These are phyloP conservation scores for Apamea anceps DNA, from an alignment of 2,888 invertebrate genomes.

Conservation along the genomic window DNA sequence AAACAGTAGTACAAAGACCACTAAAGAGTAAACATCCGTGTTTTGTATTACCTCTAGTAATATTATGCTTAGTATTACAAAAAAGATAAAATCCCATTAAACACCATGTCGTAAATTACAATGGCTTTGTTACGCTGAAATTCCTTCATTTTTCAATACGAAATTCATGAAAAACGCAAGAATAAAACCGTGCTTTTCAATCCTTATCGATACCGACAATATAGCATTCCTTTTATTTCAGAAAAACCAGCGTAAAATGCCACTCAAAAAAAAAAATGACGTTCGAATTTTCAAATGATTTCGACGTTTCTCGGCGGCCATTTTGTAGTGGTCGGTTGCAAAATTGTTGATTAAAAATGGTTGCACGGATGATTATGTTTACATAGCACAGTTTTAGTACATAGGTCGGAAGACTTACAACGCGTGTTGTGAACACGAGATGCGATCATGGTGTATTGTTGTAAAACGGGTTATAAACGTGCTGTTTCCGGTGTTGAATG, in stretches of 20 bases:
- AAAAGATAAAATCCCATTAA: slow-evolving; percentile 23
- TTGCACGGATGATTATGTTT: slow-evolving; percentile 34
- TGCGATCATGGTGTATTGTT: slow-evolving; percentile 11
- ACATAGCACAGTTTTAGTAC: slow-evolving; percentile 6
- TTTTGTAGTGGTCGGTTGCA: slow-evolving; percentile 21
- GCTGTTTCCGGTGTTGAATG: slow-evolving; percentile 17
- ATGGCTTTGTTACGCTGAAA: slow-evolving; percentile 53
- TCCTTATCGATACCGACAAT: slow-evolving; percentile 37
- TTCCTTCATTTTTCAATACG: slow-evolving; percentile 57
- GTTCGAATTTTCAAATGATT: slow-evolving; percentile 21
- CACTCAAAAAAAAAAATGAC: neutral
- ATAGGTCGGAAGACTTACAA: neutral
- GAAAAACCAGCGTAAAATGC: neutral
- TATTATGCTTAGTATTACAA: slow-evolving; percentile 45
- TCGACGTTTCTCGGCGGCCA: slow-evolving; percentile 31
- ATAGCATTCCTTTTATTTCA: slow-evolving; percentile 28
- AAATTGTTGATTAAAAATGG: slow-evolving; percentile 18
- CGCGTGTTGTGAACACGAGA: slow-evolving; percentile 21
- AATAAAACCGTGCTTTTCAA: slow-evolving; percentile 19
- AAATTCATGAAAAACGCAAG: slow-evolving; percentile 18
- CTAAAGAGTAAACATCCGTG: slow-evolving; percentile 53
- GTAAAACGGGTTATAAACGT: neutral
- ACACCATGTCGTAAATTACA: slow-evolving; percentile 32
- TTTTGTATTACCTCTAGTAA: slow-evolving; percentile 39
- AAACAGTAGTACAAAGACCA: slow-evolving; percentile 14